Conservation (phyloP, 2,113 vertebrate species). For the Mystacornis crossleyi region DNA sequence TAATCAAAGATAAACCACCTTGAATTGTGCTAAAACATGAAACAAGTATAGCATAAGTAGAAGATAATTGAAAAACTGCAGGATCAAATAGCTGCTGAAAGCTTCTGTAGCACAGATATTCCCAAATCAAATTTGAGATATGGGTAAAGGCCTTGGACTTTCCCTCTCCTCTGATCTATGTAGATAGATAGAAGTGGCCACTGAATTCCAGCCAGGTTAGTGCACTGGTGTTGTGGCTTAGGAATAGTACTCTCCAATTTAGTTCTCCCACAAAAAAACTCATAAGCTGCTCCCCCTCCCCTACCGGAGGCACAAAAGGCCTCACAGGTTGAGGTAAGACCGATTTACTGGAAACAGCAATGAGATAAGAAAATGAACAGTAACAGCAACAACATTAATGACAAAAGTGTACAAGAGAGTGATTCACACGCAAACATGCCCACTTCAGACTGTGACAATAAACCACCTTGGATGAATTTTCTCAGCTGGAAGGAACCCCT, state of each 20-base stretch:
- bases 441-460: not conserved
- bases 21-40: not conserved
- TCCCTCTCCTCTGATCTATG: not conserved
- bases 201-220: not conserved
- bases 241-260: not conserved
- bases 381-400: not conserved
- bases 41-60: not conserved
- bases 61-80: not conserved
- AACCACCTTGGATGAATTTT: not conserved
- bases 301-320: not conserved
- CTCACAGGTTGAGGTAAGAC: not conserved
- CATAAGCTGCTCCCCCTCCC: not conserved
- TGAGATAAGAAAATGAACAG: not conserved
- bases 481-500: not conserved
- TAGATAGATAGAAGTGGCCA: not conserved
- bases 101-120: not conserved
- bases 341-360: not conserved
- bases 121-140: not conserved
- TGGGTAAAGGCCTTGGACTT: not conserved
- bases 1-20: not conserved
- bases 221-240: not conserved
- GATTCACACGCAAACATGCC: not conserved
- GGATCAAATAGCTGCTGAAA: not conserved
- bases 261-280: not conserved
- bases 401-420: not conserved